phyloP scores from a whole-genome alignment of 2,797 vertebrate species.

The Emydoidea blandingii region DNA sequence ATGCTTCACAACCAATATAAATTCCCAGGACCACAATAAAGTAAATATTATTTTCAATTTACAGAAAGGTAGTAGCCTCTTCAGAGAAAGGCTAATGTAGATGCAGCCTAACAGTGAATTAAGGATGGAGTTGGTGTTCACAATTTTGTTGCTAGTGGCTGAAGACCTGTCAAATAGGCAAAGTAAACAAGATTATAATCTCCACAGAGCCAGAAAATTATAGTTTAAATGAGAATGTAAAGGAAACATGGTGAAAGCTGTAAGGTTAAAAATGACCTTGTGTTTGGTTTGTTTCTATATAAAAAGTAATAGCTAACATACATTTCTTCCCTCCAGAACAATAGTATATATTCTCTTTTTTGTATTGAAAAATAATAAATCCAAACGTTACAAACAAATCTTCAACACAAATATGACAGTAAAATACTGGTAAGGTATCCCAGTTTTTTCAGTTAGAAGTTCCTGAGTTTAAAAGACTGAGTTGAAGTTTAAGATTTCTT shows the following conservation, averaged over 20 bases:
- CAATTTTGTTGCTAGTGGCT: not conserved
- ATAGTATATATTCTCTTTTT: not conserved
- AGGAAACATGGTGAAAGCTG: not conserved
- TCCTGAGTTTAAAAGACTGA: not conserved
- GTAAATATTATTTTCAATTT: not conserved
- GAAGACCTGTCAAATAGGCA: not conserved
- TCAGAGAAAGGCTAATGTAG: not conserved
- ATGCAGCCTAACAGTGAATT: not conserved
- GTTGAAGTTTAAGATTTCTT: not conserved
- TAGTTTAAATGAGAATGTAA: not conserved
- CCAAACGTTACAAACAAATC: fast-evolving
- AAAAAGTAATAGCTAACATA: not conserved
- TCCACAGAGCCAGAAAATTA: not conserved
- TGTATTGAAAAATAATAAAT: not conserved
- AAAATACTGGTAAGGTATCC: not conserved
- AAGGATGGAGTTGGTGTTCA: not conserved
- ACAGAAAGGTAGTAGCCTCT: not conserved
- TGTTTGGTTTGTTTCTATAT: not conserved
- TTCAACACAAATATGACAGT: not conserved
- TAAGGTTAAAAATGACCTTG: not conserved
- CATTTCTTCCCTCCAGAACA: not conserved
- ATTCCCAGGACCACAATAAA: not conserved
- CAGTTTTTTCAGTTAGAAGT: not conserved
- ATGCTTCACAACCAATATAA: not conserved
- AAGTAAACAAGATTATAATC: not conserved